Evolutionary conservation across 1,140 invertebrate genomes (phyloP), one percentile per base, ranked within the genome.

Genomic region (Neomicropteryx cornuta): DNA sequence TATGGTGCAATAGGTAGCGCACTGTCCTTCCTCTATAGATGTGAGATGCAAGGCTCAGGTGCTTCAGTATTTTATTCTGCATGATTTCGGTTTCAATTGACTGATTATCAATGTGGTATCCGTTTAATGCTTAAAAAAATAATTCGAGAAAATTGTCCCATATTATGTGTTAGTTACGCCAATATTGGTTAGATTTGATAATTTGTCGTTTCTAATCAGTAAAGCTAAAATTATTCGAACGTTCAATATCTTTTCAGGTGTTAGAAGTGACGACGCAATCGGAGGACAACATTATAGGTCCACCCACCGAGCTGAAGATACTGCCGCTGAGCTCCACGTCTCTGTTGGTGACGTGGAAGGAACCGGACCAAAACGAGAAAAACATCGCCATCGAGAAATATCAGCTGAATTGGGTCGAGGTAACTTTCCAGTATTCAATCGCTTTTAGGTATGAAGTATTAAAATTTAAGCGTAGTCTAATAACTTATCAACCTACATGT

Each of bases 181-280:
- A n/a, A n/a, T n/a, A n/a, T n/a, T n/a, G n/a, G n/a, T n/a, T n/a
- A n/a, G n/a, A 17, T 2, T 33, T 10, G 21, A 13, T 19, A n/a
- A 22, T 13, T 3, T 10, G 11, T 11, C n/a, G n/a, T 36, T 22
- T 36, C 13, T 11, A 40, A 17, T 38, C n/a, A 37, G 22, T 32
- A 36, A 36, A 36, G 10, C 17, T n/a, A 8, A 33, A 18, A 16
- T 33, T 10, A 11, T 11, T 10, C 32, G 10, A 8, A 11, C 38
- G n/a, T n/a, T n/a, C n/a, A n/a, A n/a, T 8, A 24, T 39, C 19
- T 23, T 30, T 35, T 35, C 28, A 45, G 44, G 19, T 41, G 2
- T 34, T 47, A 23, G 42, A 47, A 16, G 42, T 47, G 6, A 44
- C 39, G 16, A 47, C 45, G 2, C 45, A 47, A 24, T 47, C 45